Base-by-base conservation (phyloP, 1,140 invertebrate species). In the Planococcus citri region DNA sequence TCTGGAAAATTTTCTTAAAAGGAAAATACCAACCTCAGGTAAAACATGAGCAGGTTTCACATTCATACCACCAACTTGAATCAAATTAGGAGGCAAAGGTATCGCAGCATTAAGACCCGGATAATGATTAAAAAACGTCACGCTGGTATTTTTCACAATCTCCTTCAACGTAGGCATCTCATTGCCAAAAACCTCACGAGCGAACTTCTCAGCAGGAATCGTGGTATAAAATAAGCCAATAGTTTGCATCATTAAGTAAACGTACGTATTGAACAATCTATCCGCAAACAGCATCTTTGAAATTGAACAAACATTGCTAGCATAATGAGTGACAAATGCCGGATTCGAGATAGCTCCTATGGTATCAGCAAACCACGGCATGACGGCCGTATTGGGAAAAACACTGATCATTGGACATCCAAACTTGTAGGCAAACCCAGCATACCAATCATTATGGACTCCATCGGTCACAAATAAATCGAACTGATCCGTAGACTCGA, bases 321-420 rank as follows among this genome's bases (percentile, higher is more conserved):
- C n/a, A 17, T 70, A 57, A 14, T 71, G 70, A 1, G 75, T 74
- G 17, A 75, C 69, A 38, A 73, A 74, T 0, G 71, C 69, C 0
- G 74, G 73, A 60, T 73, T 71, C 17, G 68, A 64, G 1, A 73
- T 68, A 33, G 68, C 68, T 0, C 71, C 73, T 25, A 74, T 72
- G 51, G 81, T 77, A 14, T 79, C 76, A 33, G 80, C 81, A 68
- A 83, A 80, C 83, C 83, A 88, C 10, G 84, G 79, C 79, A 86
- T 82, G 22, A 84, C 71, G n/a, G n/a, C n/a, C 2, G 80, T 76
- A 51, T 82, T 81, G 0, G 85, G 83, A 71, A 79, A 80, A 8
- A 83, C 72, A 0, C 79, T 78, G 2, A 90, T 82, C 2, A 85
- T 79, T 0, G 87, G 87, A 1, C 69, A 72, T 58, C 71, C 70